Evolutionary conservation across 2,113 vertebrate species (phyloP).

Genomic region (Entosphenus tridentatus): DNA sequence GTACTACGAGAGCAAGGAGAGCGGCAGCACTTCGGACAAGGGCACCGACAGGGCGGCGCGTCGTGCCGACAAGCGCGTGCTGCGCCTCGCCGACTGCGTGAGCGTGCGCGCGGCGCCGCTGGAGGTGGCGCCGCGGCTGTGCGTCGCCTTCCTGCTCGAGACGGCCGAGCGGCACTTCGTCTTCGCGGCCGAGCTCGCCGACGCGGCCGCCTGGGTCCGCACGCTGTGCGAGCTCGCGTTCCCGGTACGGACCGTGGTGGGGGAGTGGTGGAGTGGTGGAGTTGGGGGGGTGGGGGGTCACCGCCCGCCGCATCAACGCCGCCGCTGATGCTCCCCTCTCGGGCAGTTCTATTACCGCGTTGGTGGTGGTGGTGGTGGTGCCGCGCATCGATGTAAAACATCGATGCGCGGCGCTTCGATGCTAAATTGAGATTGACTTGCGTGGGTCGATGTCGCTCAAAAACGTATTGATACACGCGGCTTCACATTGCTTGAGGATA

Average conservation of each 20-base stretch:
- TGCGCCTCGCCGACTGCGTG: conserved; percentile 68
- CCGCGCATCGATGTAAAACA: no score
- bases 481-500: no score
- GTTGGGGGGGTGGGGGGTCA: no score
- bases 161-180: conserved; percentile 58
- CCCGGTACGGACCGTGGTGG: conserved; percentile 30
- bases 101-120: conserved; percentile 40
- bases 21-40: conserved; percentile 26
- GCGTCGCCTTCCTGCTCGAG: conserved; percentile 60
- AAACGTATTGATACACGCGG: no score
- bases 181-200: conserved; percentile 39
- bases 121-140: conserved; percentile 50
- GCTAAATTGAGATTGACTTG: no score
- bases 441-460: no score
- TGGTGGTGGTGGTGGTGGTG: no score
- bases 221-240: conserved; percentile 71
- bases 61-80: conserved; percentile 62
- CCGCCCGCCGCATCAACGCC: no score
- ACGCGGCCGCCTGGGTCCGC: conserved; percentile 51
- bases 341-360: no score
- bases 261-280: no score
- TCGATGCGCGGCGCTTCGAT: no score
- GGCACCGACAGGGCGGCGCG: conserved; percentile 20
- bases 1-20: conserved; percentile 52
- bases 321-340: no score